Evolutionary conservation across 2,113 vertebrate genomes (phyloP).

Genomic region (Phyllostomus hastatus): DNA sequence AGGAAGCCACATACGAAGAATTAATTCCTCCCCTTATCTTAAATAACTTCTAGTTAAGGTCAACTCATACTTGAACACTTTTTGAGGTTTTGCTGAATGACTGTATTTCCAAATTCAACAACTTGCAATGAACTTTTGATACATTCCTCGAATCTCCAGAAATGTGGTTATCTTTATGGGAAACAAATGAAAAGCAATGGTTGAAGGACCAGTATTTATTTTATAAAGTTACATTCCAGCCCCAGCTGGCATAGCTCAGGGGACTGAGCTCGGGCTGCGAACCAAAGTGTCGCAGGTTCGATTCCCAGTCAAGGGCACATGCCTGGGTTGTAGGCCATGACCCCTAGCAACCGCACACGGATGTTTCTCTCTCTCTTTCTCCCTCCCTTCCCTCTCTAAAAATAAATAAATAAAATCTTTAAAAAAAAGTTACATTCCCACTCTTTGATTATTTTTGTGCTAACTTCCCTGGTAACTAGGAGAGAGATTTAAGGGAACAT

Average conservation of each 20-base stretch:
- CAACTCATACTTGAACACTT: not conserved
- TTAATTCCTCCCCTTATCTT: not conserved
- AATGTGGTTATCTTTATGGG: conserved; percentile 12
- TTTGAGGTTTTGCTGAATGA: not conserved
- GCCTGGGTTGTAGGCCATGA: too few relatives aligned
- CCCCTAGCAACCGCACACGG: too few relatives aligned
- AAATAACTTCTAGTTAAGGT: not conserved
- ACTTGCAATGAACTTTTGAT: not conserved
- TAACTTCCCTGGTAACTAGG: not conserved
- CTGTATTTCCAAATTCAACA: not conserved
- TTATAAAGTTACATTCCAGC: not conserved
- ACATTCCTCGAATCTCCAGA: not conserved
- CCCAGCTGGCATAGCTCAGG: too few relatives aligned
- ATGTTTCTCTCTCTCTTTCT: too few relatives aligned
- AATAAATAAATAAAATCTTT: too few relatives aligned
- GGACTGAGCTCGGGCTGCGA: too few relatives aligned
- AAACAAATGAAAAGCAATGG: conserved; percentile 7
- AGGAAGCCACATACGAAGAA: not conserved
- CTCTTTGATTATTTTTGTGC: not conserved
- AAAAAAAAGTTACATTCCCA: not conserved
- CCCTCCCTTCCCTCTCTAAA: too few relatives aligned
- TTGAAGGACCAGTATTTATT: not conserved
- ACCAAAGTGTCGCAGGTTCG: too few relatives aligned
- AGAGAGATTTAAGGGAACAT: not conserved
- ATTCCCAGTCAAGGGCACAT: too few relatives aligned